Percentiles rank a stretch among this genome's conserved stretches.
Conservation (phyloP, 2,888 invertebrate genomes). For the Auanema sp. region DNA sequence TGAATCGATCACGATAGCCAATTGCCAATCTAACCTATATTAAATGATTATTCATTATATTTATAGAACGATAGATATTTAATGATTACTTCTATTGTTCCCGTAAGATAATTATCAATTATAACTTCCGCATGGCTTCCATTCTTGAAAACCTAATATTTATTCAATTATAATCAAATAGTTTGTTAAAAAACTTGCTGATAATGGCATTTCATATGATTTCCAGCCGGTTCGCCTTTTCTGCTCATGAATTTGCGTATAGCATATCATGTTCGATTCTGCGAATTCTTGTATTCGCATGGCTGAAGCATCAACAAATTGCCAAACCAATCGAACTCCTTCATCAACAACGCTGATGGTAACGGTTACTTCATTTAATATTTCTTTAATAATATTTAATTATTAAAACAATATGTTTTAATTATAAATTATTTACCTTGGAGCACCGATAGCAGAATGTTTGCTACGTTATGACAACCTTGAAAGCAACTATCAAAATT, state of each 20-base stretch:
- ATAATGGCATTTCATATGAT: constrained; percentile 42
- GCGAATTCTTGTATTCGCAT: constrained; percentile 37
- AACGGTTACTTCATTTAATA: constrained; percentile 10
- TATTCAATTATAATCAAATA: no score
- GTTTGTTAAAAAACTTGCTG: constrained; percentile 15
- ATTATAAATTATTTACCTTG: no score
- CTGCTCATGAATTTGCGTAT: constrained; percentile 41
- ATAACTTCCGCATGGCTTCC: no score
- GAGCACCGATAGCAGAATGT: background rate
- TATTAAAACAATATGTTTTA: background rate
- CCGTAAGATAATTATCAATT: no score
- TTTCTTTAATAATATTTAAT: constrained; percentile 11
- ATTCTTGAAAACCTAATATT: no score
- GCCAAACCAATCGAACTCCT: background rate
- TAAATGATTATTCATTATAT: background rate
- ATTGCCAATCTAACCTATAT: constrained; percentile 47
- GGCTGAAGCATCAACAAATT: constrained; percentile 19
- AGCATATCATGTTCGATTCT: constrained; percentile 54
- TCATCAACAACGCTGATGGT: constrained; percentile 3
- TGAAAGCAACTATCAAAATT: constrained; percentile 47
- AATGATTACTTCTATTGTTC: no score
- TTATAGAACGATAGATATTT: background rate
- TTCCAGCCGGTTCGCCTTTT: constrained; percentile 45
- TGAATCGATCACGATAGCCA: constrained; percentile 46
- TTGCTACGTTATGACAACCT: constrained; percentile 52